Evolutionary conservation across 2,113 vertebrate genomes (phyloP), one percentile per base, ranked within the genome.

Genomic region (Phrynosoma platyrhinos): DNA sequence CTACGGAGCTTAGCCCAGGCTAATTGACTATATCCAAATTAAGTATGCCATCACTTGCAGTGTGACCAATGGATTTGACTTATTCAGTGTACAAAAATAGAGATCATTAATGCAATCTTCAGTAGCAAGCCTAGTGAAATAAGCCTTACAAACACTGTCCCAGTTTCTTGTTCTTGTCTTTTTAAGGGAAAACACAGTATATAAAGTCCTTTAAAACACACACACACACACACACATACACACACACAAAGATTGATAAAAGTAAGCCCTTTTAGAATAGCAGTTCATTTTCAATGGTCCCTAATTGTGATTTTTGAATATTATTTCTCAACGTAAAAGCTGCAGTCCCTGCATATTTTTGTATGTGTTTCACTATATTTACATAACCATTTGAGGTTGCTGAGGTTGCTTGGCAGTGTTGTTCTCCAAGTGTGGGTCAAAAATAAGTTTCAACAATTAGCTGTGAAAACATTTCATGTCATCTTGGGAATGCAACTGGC

Each of bases 11-110:
- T 98, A 98, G 98, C 98, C 97, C 96, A 96, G 97, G 97, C 99
- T 99, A 99, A 99, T 99, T 99, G 99, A 98, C 98, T 99, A 98
- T 98, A 98, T 99, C 98, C 98, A 99, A 99, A 99, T 99, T 99
- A 99, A 99, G 98, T 99, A 99, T 99, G 98, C 98, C 98, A 98
- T 99, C 98, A 99, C 96, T 97, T 98, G 98, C 97, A 97, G 98
- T 98, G 98, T 99, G 98, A 99, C 98, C 98, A 99, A 99, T 99
- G 98, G 98, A 98, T 98, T 98, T 99, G 99, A 99, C 98, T 99
- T 98, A 98, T 98, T 98, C 98, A 97, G 98, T 98, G 98, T 99
- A 98, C 98, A 98, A 98, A 99, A 99, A 99, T 98, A 98, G 98
- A 98, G 98, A 98, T 98, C 98, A 98, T 99, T 99, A 99, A 99